Evolutionary conservation across 2,888 invertebrate species (phyloP).

Genomic region (Apamea epomidion): DNA sequence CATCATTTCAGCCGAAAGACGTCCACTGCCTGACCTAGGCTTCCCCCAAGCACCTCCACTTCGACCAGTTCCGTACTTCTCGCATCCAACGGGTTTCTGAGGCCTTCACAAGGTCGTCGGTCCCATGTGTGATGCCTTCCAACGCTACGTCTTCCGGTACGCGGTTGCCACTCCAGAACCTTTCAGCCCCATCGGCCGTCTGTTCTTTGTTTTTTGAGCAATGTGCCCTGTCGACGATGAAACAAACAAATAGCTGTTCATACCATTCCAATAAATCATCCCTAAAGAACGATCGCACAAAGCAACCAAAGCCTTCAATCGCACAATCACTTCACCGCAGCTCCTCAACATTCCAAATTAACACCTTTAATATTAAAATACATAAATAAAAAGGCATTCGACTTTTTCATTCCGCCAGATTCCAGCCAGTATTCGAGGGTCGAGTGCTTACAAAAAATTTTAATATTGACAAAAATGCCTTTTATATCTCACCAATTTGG

Average conservation of each 20-base stretch:
- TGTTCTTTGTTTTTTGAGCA: too few relatives aligned
- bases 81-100: too few relatives aligned
- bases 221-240: not conserved
- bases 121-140: too few relatives aligned
- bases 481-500: constrained; percentile 70
- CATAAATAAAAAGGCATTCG: constrained; percentile 62
- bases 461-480: constrained; percentile 71
- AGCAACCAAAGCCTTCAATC: constrained; percentile 33
- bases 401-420: constrained; percentile 66
- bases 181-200: too few relatives aligned
- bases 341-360: constrained; percentile 50
- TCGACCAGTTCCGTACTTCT: too few relatives aligned
- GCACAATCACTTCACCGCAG: constrained; percentile 48
- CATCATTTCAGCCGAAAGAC: too few relatives aligned
- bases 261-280: constrained; percentile 32
- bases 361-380: constrained; percentile 65
- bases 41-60: too few relatives aligned
- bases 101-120: too few relatives aligned
- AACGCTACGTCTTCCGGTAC: too few relatives aligned
- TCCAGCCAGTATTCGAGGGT: constrained; percentile 47
- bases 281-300: constrained; percentile 18
- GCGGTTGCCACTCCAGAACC: too few relatives aligned
- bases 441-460: constrained; percentile 63
- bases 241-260: not conserved
- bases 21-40: too few relatives aligned